These are phyloP conservation scores for Macroteleia sp. DNA, from an alignment of 2,888 invertebrate species.

Conservation along the genomic window DNA sequence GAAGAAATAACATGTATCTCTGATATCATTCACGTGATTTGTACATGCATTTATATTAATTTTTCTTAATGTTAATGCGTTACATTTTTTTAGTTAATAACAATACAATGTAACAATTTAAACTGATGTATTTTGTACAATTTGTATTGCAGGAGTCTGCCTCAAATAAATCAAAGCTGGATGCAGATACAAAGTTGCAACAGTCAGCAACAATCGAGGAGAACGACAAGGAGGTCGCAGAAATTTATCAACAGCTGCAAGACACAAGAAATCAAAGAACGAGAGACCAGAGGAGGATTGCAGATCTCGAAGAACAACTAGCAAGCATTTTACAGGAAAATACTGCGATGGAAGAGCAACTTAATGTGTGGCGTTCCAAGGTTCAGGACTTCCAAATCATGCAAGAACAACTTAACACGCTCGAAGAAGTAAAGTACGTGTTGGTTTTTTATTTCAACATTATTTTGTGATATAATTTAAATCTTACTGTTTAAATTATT, in stretches of 20 bases:
- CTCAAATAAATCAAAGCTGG: constrained; percentile 42
- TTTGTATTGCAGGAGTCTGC: constrained; percentile 61
- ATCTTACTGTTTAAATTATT: too few relatives aligned
- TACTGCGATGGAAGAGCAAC: constrained; percentile 88
- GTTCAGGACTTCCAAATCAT: constrained; percentile 92
- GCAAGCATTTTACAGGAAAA: constrained; percentile 89
- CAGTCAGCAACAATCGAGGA: constrained; percentile 61
- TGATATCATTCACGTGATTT: too few relatives aligned
- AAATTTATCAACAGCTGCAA: constrained; percentile 89
- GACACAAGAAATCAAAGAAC: constrained; percentile 88
- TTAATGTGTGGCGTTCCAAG: constrained; percentile 87
- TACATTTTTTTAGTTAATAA: too few relatives aligned
- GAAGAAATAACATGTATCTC: too few relatives aligned
- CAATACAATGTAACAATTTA: too few relatives aligned
- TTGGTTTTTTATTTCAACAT: too few relatives aligned
- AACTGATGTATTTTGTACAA: background rate
- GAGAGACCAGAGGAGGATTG: constrained; percentile 89
- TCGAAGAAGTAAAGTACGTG: constrained; percentile 95
- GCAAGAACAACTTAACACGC: constrained; percentile 92
- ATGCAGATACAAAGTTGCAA: constrained; percentile 48
- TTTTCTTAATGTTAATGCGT: too few relatives aligned
- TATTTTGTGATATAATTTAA: too few relatives aligned
- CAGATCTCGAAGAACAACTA: constrained; percentile 91
- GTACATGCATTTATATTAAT: too few relatives aligned
- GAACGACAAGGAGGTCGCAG: constrained; percentile 83